Conservation (phyloP, 1,140 invertebrate genomes). For the Monochamus saltuarius region DNA sequence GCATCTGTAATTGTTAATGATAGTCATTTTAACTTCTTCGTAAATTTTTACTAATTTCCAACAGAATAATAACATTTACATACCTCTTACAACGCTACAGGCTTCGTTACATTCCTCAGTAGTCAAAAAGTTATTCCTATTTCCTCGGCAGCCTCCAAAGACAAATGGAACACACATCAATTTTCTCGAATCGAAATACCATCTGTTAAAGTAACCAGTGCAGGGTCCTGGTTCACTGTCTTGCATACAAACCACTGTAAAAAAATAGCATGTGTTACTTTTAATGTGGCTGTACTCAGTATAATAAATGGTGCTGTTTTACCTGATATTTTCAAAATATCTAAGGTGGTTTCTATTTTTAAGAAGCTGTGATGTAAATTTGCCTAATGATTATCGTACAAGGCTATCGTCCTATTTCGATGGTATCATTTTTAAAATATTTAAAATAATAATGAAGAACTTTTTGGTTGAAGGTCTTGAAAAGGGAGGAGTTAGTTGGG, state of each 20-base stretch:
- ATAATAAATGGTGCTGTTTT: too few relatives aligned
- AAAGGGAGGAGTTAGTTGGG: too few relatives aligned
- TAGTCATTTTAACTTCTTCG: background rate
- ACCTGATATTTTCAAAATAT: too few relatives aligned
- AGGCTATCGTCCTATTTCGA: too few relatives aligned
- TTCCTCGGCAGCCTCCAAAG: slow-evolving; percentile 89
- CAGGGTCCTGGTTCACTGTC: slow-evolving; percentile 76
- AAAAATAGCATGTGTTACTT: slow-evolving; percentile 13
- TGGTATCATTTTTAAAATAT: too few relatives aligned
- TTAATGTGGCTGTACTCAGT: background rate
- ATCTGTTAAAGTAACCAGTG: slow-evolving; percentile 76
- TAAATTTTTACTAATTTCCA: background rate
- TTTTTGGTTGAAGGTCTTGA: too few relatives aligned
- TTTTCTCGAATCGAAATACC: slow-evolving; percentile 75
- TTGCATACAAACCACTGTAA: slow-evolving; percentile 75
- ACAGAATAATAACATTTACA: background rate
- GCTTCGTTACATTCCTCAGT: slow-evolving; percentile 73
- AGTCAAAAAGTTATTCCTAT: slow-evolving; percentile 83
- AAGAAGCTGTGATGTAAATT: too few relatives aligned
- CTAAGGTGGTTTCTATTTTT: too few relatives aligned
- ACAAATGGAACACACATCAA: slow-evolving; percentile 77
- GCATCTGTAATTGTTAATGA: slow-evolving; percentile 30
- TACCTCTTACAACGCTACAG: slow-evolving; percentile 64
- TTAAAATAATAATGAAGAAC: too few relatives aligned
- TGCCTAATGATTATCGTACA: too few relatives aligned